These are phyloP conservation scores for Ursus arctos DNA, from an alignment of 2,113 vertebrate genomes.

Conservation along the genomic window DNA sequence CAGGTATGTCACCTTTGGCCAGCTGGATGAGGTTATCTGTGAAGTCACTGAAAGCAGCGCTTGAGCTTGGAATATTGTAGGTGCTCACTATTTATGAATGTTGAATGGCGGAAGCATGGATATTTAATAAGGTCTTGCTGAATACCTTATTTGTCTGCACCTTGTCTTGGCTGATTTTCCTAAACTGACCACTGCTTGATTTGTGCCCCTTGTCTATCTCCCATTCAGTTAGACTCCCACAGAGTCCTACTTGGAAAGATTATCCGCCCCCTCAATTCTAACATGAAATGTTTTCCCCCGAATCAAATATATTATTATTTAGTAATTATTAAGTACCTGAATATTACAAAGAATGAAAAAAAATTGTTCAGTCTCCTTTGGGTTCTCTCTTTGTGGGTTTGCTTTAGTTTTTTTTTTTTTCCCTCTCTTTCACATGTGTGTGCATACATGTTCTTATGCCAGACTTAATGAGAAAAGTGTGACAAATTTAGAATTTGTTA, in stretches of 20 bases:
- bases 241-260: neutral
- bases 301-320: neutral
- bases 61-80: slow-evolving; percentile 3
- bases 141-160: neutral
- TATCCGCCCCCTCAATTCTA: neutral
- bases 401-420: neutral
- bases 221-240: neutral
- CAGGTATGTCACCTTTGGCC: neutral
- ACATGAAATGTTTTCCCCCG: neutral
- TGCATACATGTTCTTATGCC: neutral
- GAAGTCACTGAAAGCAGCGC: neutral
- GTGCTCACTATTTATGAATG: neutral
- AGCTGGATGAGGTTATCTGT: neutral
- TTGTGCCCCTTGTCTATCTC: neutral
- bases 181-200: neutral
- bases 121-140: neutral
- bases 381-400: neutral
- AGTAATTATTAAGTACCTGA: neutral
- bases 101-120: neutral
- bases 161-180: neutral
- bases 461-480: neutral
- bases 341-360: neutral
- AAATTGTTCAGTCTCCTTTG: neutral
- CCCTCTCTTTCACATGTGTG: neutral
- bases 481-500: neutral